Evolutionary conservation across 2,888 invertebrate species (phyloP), one percentile per base, ranked within the genome.

Genomic region (Seladonia tumulorum): DNA sequence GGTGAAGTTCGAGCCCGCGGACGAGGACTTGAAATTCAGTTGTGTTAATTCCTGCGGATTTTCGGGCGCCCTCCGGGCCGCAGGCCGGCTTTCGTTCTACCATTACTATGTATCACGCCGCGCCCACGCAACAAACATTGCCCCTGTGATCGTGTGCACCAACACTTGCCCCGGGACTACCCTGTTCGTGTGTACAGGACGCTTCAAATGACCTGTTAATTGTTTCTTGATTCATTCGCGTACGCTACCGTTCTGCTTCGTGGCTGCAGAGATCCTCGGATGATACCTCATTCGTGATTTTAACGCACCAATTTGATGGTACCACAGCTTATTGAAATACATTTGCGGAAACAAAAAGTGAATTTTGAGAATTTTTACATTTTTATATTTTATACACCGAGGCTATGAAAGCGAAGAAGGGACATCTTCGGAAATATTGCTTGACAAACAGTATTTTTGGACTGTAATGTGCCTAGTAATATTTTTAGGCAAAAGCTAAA

Each of bases 11-110:
- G 85, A 80, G 74, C 53, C 81, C 47, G 73, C 85, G 88, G 83
- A 83, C 76, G 88, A 81, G 88, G 82, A 90, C 88, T 91, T 88
- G 90, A 91, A 92, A 92, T 91, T 92, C 89, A 88, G 89, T 90
- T 89, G 91, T 88, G 91, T 90, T 92, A 92, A 92, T 92, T 92
- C 90, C 90, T 89, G 77, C 79, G 89, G 88, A 89, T 90, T 92
- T 89, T 86, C 89, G 90, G 76, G 85, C 66, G 77, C 85, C 88
- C 89, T 88, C 76, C 86, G 90, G 86, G 76, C 85, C 82, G 60
- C 77, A 73, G 78, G 63, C 60, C 66, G 53, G 57, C 74, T 79
- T 82, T 82, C 81, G 74, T 82, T 82, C 79, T 75, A 68, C 86
- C 84, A 87, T 88, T 82, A 78, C 81, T 84, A 83, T 82, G 84